Conservation (phyloP, 2,113 vertebrate genomes). For the Pluvialis apricaria region DNA sequence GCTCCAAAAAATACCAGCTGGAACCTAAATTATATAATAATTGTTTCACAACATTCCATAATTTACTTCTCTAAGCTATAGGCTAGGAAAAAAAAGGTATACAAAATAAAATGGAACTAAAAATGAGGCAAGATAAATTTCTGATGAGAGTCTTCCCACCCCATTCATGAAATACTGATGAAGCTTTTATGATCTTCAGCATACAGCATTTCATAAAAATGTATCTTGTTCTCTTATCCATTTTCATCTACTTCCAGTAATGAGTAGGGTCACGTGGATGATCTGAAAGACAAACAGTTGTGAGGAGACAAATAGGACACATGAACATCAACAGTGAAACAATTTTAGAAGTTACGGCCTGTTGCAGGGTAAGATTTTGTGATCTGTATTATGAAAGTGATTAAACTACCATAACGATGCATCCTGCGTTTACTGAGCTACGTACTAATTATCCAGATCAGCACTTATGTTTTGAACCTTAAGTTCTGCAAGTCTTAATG, state of each 20-base stretch:
- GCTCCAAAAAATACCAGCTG: not conserved
- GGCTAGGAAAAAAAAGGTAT: not conserved
- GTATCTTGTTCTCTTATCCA: not conserved
- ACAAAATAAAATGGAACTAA: not conserved
- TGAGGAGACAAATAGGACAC: not conserved
- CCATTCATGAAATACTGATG: not conserved
- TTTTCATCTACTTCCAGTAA: not conserved
- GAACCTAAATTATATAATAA: not conserved
- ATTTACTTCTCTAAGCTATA: not conserved
- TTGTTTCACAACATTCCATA: not conserved
- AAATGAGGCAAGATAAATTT: not conserved
- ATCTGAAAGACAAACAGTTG: slow-evolving; percentile 9
- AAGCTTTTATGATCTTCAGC: not conserved
- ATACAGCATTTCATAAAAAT: not conserved
- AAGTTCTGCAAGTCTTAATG: not conserved
- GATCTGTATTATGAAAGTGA: not conserved
- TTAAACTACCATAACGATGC: not conserved
- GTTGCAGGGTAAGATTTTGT: not conserved
- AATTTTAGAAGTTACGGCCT: not conserved
- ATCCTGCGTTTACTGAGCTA: not conserved
- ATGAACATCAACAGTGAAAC: not conserved
- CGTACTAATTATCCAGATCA: not conserved
- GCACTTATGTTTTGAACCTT: not conserved
- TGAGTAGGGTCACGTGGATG: not conserved
- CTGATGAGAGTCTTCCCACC: not conserved